phyloP scores from a whole-genome alignment of 2,797 vertebrate species.

The Pygocentrus nattereri region DNA sequence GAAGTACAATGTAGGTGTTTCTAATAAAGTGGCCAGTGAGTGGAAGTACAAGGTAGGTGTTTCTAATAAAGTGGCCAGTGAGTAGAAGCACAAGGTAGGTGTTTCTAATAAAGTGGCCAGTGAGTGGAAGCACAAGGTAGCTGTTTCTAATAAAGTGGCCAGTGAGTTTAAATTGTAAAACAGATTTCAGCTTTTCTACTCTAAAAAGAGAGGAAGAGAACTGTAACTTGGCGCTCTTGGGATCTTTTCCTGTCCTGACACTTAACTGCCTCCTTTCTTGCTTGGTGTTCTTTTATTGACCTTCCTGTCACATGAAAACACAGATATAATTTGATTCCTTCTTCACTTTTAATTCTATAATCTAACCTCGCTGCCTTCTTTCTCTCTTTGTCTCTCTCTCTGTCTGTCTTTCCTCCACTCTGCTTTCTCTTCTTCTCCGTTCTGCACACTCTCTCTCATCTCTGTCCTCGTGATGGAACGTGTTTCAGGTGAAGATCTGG shows the following conservation, averaged over 20 bases:
- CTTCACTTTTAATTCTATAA: conserved; percentile 53
- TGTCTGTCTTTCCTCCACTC: conserved; percentile 40
- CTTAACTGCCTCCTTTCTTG: not conserved
- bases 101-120: too few relatives aligned
- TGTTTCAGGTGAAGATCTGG: conserved; percentile 93
- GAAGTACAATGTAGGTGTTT: too few relatives aligned
- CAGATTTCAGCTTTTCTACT: too few relatives aligned
- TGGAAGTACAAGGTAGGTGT: too few relatives aligned
- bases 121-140: too few relatives aligned
- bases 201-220: too few relatives aligned
- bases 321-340: conserved; percentile 42
- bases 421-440: conserved; percentile 31
- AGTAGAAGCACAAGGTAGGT: too few relatives aligned
- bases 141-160: too few relatives aligned
- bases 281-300: not conserved
- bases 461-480: conserved; percentile 19
- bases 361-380: conserved; percentile 39
- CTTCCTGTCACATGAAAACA: not conserved
- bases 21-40: too few relatives aligned
- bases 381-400: conserved; percentile 60
- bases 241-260: not conserved
- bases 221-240: too few relatives aligned
- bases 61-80: too few relatives aligned
- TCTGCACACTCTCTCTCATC: conserved; percentile 1
- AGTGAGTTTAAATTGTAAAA: too few relatives aligned